Conservation (phyloP, 92 coral and sea anemone species). For the Meandrina meandrites region DNA sequence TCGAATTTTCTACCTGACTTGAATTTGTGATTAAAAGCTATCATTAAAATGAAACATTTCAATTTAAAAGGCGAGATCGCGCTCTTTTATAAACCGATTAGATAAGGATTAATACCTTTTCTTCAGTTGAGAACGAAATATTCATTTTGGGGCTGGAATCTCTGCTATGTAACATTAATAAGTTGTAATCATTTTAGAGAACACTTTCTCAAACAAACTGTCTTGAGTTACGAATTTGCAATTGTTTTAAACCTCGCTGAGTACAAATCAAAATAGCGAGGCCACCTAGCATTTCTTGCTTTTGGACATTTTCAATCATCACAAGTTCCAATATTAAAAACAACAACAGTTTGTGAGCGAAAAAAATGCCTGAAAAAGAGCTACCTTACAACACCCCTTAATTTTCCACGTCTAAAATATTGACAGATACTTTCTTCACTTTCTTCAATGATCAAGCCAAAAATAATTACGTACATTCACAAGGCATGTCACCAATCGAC, state of each 20-base stretch:
- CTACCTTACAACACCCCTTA: neutral
- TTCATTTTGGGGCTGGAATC: neutral
- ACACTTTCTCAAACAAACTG: neutral
- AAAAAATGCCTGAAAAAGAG: neutral
- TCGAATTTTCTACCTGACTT: neutral
- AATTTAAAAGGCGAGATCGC: neutral
- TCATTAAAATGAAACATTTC: neutral
- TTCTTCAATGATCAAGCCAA: neutral
- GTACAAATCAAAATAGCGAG: neutral
- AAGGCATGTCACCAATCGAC: neutral
- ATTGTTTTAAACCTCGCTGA: neutral
- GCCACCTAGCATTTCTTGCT: neutral
- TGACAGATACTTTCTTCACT: neutral
- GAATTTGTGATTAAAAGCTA: neutral
- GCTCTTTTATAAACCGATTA: neutral
- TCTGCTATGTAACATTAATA: neutral
- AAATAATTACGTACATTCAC: neutral
- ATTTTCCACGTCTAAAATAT: constrained; percentile 5
- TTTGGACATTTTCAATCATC: neutral
- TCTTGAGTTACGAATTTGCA: neutral
- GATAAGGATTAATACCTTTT: neutral
- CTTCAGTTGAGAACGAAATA: neutral
- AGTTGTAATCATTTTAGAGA: neutral
- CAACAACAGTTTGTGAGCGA: neutral
- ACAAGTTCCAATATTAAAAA: neutral